These are phyloP conservation scores for Patiria miniata DNA, from an alignment of 35 echinoderm and acorn worm genomes.

Conservation along the genomic window DNA sequence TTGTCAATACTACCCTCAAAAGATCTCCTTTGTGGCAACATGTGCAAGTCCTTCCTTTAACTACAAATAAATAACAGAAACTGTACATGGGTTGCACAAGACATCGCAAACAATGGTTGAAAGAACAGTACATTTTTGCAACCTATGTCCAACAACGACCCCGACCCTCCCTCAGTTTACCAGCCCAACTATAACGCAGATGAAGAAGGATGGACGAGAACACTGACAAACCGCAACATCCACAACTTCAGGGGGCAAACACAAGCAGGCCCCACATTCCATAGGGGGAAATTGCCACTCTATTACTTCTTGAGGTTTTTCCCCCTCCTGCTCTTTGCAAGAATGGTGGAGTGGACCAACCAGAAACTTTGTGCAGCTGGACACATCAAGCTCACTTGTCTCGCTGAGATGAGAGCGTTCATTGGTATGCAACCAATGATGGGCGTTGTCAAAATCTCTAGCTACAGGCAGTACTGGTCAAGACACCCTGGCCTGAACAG, in stretches of 20 bases:
- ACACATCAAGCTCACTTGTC: neutral
- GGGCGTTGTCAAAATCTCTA: neutral
- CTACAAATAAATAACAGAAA: too few relatives aligned
- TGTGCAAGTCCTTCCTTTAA: neutral
- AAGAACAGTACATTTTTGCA: too few relatives aligned
- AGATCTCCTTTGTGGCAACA: neutral
- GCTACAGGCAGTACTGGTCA: slow-evolving; percentile 2
- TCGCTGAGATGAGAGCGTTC: slow-evolving; percentile 5
- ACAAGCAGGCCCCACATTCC: neutral
- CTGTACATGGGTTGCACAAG: too few relatives aligned
- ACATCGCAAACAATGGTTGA: too few relatives aligned
- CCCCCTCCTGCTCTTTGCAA: neutral
- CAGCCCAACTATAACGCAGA: neutral
- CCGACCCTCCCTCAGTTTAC: neutral
- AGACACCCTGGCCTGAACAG: neutral
- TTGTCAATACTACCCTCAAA: slow-evolving; percentile 39
- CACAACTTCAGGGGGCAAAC: neutral
- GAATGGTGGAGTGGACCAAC: slow-evolving; percentile 17
- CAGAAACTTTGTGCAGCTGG: neutral
- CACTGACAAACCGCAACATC: neutral
- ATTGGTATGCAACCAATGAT: neutral
- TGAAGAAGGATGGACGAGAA: slow-evolving; percentile 8
- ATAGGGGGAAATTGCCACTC: neutral
- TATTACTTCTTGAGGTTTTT: neutral
- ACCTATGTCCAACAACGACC: neutral